Evolutionary conservation across 2,797 vertebrate genomes (phyloP).

Genomic region (Ispidina lecontei): DNA sequence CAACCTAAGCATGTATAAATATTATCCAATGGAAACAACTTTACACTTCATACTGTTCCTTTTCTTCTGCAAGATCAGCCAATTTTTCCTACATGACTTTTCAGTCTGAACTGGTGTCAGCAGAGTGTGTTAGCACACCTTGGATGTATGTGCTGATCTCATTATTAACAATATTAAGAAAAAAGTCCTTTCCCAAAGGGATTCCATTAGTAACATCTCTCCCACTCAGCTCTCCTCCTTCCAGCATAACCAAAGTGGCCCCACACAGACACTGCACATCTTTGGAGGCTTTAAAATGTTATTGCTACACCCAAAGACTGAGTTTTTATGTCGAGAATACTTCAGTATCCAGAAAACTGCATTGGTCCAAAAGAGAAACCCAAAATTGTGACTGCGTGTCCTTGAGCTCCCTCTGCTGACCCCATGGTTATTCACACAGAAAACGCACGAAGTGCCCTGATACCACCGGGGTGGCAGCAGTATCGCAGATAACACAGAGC

Average conservation of each 20-base stretch:
- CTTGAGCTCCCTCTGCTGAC: slow-evolving; percentile 60
- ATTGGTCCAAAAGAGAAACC: not conserved
- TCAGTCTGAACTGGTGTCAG: not conserved
- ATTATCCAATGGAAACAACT: not conserved
- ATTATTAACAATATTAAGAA: not conserved
- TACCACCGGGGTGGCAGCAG: fast-evolving
- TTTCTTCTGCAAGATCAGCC: not conserved
- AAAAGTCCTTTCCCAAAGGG: not conserved
- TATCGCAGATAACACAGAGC: not conserved
- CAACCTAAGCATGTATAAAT: too few species aligned
- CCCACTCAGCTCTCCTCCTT: not conserved
- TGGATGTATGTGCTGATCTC: not conserved
- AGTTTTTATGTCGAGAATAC: slow-evolving; percentile 3
- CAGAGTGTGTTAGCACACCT: not conserved
- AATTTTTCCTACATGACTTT: not conserved
- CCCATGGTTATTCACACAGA: not conserved
- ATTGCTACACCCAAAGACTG: not conserved
- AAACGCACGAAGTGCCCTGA: fast-evolving
- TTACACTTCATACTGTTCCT: not conserved
- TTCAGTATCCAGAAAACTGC: slow-evolving; percentile 1
- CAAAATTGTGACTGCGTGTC: not conserved
- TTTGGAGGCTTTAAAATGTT: not conserved
- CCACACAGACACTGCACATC: not conserved
- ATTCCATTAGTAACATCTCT: not conserved
- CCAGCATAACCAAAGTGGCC: not conserved